These are phyloP conservation scores for Dioctria linearis DNA, from an alignment of 2,888 invertebrate species.

Conservation along the genomic window DNA sequence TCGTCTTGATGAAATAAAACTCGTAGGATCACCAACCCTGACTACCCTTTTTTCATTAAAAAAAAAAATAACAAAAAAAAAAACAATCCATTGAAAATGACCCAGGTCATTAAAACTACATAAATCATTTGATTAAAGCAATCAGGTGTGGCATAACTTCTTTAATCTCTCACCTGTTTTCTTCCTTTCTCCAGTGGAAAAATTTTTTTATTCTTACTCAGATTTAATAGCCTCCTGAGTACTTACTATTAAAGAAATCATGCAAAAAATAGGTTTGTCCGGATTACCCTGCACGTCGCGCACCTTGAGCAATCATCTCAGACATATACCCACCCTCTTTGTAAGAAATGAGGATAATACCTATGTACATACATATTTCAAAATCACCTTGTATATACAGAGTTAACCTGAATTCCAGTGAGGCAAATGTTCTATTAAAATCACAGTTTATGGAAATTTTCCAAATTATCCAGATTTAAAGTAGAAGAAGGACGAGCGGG, in stretches of 20 bases:
- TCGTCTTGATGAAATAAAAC: no score
- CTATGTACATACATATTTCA: background rate
- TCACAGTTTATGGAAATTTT: constrained; percentile 38
- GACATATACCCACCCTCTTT: background rate
- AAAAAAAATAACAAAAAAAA: no score
- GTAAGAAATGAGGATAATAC: background rate
- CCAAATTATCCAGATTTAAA: constrained; percentile 35
- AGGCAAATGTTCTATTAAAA: constrained; percentile 15
- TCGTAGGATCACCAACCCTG: no score
- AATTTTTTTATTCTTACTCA: background rate
- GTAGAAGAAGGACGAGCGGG: background rate
- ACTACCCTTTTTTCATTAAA: background rate
- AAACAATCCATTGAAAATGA: constrained; percentile 10
- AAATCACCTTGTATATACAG: background rate
- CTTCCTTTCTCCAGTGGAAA: no score
- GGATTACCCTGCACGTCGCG: no score
- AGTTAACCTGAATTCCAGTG: background rate
- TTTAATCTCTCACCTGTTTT: no score
- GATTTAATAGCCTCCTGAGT: background rate
- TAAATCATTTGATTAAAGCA: constrained; percentile 49
- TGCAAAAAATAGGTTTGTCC: constrained; percentile 2
- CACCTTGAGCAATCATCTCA: background rate
- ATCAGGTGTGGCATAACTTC: constrained; percentile 20
- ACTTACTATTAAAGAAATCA: background rate
- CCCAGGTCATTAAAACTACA: constrained; percentile 40